Conservation (phyloP, 2,888 invertebrate species). For the Gibbula magus region DNA sequence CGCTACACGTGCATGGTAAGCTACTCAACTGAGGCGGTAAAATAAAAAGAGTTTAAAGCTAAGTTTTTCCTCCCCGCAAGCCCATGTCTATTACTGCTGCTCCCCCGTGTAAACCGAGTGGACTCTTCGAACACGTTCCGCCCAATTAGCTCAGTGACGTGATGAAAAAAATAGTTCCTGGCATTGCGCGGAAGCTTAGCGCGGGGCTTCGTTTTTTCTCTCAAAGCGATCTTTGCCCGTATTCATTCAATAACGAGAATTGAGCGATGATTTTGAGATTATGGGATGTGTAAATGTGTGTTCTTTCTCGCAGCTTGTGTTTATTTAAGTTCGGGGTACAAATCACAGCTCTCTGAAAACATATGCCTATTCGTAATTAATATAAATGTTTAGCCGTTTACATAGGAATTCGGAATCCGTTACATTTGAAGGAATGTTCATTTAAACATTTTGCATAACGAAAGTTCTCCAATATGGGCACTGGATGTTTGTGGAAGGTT, state of each 20-base stretch:
- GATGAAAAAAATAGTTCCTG: not conserved
- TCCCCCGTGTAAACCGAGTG: not conserved
- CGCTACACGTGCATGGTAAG: not conserved
- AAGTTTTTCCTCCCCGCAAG: not conserved
- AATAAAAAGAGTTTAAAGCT: not conserved
- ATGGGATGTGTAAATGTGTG: slow-evolving; percentile 2
- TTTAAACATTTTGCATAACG: slow-evolving; percentile 21
- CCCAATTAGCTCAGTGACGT: slow-evolving; percentile 15
- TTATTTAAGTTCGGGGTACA: not conserved
- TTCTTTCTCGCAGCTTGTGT: slow-evolving; percentile 5
- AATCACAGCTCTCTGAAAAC: not conserved
- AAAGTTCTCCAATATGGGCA: no score
- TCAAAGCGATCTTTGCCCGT: not conserved
- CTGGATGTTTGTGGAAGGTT: no score
- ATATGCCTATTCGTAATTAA: slow-evolving; percentile 4
- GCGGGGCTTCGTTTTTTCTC: not conserved
- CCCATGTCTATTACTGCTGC: not conserved
- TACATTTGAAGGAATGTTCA: not conserved
- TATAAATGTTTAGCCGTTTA: not conserved
- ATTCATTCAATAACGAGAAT: slow-evolving; percentile 3
- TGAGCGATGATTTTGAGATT: slow-evolving; percentile 12
- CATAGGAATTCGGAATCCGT: not conserved
- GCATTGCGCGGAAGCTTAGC: slow-evolving; percentile 5
- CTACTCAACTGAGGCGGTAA: not conserved
- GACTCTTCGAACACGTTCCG: slow-evolving; percentile 8